A percentile compares a stretch with the other conserved stretches of the same genome.
phyloP scores from a whole-genome alignment of 2,888 invertebrate species.

The Empis stercorea region DNA sequence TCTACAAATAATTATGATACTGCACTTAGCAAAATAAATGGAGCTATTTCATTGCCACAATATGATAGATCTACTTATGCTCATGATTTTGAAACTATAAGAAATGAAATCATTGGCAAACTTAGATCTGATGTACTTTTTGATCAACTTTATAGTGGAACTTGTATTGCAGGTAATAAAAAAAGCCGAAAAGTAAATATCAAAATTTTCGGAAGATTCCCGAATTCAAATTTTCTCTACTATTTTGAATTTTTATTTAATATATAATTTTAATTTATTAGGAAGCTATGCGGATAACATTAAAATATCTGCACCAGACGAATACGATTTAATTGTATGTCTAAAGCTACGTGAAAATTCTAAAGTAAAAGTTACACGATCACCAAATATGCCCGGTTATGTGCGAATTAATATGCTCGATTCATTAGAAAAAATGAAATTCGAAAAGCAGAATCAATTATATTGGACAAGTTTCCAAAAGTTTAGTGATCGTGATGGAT shows the following conservation, averaged over 20 bases:
- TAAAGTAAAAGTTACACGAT: neutral
- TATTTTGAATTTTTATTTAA: too few species aligned
- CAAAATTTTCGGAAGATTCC: too few species aligned
- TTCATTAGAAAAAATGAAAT: conserved; percentile 1
- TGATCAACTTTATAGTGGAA: conserved; percentile 10
- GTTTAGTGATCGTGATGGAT: conserved; percentile 13
- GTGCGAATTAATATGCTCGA: conserved; percentile 15
- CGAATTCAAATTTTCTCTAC: neutral
- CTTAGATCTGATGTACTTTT: conserved; percentile 11
- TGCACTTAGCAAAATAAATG: too few species aligned
- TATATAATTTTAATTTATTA: too few species aligned
- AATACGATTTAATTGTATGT: conserved; percentile 20
- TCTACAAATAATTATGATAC: too few species aligned
- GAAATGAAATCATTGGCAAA: conserved; percentile 7
- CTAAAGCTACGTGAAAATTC: conserved; percentile 13
- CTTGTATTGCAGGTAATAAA: conserved; percentile 16
- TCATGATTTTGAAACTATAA: conserved; percentile 12
- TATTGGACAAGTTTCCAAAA: conserved; percentile 9
- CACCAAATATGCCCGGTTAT: conserved; percentile 14
- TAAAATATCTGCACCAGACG: conserved; percentile 17
- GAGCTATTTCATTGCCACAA: neutral
- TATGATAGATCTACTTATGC: conserved; percentile 7
- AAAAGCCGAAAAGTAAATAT: too few species aligned
- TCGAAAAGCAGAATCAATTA: conserved; percentile 3
- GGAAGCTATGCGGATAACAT: conserved; percentile 17